Percentiles rank a stretch among this genome's conserved stretches.
These are phyloP conservation scores for Acyrthosiphon pisum DNA, from an alignment of 1,140 invertebrate species.

Conservation along the genomic window DNA sequence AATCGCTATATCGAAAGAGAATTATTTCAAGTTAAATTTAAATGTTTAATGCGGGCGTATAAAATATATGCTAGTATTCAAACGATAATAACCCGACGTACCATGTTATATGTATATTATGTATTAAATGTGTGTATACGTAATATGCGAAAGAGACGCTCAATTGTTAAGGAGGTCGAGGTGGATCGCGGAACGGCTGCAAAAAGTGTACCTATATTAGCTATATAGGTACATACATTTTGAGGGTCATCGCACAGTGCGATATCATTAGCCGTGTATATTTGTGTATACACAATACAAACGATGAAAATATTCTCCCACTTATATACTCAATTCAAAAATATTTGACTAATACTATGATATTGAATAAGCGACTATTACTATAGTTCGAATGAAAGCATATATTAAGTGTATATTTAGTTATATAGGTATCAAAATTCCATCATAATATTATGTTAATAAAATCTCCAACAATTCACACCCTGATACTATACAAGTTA, in stretches of 20 bases:
- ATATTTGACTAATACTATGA: background rate
- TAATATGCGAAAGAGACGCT: background rate
- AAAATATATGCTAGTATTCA: conserved; percentile 4
- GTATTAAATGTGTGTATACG: background rate
- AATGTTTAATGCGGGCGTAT: conserved; percentile 10
- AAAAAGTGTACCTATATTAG: background rate
- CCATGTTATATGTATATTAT: conserved; percentile 17
- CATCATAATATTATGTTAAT: background rate
- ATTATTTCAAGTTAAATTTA: conserved; percentile 10
- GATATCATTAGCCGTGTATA: background rate
- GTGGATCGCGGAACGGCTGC: background rate
- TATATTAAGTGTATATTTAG: background rate
- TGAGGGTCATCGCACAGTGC: background rate
- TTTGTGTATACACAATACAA: background rate
- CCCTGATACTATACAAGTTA: background rate
- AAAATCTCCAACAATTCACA: background rate
- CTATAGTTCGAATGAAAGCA: background rate
- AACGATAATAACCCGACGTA: background rate
- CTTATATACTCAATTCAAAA: background rate
- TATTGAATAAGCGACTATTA: background rate
- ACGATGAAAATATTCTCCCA: background rate
- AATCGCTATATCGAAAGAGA: background rate
- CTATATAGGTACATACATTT: background rate
- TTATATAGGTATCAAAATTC: background rate
- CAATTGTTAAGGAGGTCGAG: conserved; percentile 7